Base-by-base conservation (phyloP, 1,140 invertebrate species). In the Nasonia giraulti region DNA sequence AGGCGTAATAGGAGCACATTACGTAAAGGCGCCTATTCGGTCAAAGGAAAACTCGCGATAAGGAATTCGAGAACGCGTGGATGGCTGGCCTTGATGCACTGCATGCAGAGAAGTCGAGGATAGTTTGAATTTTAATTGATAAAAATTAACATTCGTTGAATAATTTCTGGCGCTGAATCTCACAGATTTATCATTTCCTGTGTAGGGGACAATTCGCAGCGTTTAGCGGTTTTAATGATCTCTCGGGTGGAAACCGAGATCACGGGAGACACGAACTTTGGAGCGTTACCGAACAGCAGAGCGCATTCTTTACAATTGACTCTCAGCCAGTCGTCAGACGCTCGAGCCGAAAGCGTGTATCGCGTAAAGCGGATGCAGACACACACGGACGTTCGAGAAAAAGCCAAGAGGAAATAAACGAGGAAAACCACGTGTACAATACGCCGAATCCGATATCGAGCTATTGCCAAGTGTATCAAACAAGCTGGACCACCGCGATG, bases 231-330 rank as follows among this genome's bases (percentile, higher is more conserved):
- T 17, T 62, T 62, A 62, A 62, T 62, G 20, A 20, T 62, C 17
- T 55, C 17, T 55, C 17, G 1, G 17, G 4, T 14, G 50, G 5
- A 55, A 55, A 55, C 50, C 17, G 17, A 55, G 12, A 55, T 55
- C 17, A 17, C 2, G 17, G 12, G 50, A 55, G 50, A 62, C 14
- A 23, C 20, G 23, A 12, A 0, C 55, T 37, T 84, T 84, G 76
- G 82, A n/a, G n/a, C n/a, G n/a, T n/a, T n/a, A n/a, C n/a, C n/a
- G n/a, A n/a, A n/a, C n/a, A n/a, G n/a, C n/a, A n/a, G n/a, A n/a
- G n/a, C n/a, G n/a, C 27, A n/a, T 78, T 69, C 50, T 69, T 69
- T 83, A 47, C n/a, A 33, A 78, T 50, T 50, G 74, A 69, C 62
- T 69, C 62, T 40, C 7, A 50, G 62, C 55, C 37, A 71, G 82